Evolutionary conservation across 2,113 vertebrate genomes (phyloP), one percentile per base, ranked within the genome.

Genomic region (Cnemophilus loriae): DNA sequence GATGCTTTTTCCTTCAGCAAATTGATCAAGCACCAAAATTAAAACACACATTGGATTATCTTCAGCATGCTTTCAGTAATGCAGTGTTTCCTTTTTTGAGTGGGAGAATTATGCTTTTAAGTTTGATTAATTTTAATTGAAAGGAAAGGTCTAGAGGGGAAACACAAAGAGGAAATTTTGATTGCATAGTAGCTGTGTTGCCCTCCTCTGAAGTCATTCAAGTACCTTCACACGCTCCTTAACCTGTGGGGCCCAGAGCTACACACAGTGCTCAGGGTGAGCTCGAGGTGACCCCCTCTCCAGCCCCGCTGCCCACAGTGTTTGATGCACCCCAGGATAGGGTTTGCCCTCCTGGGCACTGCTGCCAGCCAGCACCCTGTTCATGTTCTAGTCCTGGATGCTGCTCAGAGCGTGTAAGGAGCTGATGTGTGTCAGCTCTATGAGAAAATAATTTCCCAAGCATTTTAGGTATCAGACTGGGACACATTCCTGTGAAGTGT

Each of bases 201-300:
- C 6, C 3, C 15, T 82, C 6, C 59, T 50, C 13, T 50, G 47
- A 18, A 37, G 3, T 2, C 11, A 64, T 46, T 41, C 22, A 16
- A 19, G 26, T 7, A 5, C 33, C 22, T 70, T 37, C n/a, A 47
- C 14, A 2, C 37, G 27, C 39, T 28, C 39, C 17, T 37, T 53
- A 33, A 59, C 5, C 28, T 52, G 33, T 14, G 8, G 35, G 28
- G 28, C 42, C 60, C 23, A 56, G 60, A 20, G 44, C 15, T 12
- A 2, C 37, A n/a, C 41, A 27, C 20, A 41, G 37, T 27, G 35
- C 28, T 46, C 44, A 22, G 32, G 47, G 5, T 13, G 60, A 49
- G 35, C 46, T 46, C 0, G 0, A 8, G 50, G 8, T 52, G 33
- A 27, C 4, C 24, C 10, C 10, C 4, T 69, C 10, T 75, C 5